phyloP scores from a whole-genome alignment of 2,888 invertebrate species.

The Xestia xanthographa region DNA sequence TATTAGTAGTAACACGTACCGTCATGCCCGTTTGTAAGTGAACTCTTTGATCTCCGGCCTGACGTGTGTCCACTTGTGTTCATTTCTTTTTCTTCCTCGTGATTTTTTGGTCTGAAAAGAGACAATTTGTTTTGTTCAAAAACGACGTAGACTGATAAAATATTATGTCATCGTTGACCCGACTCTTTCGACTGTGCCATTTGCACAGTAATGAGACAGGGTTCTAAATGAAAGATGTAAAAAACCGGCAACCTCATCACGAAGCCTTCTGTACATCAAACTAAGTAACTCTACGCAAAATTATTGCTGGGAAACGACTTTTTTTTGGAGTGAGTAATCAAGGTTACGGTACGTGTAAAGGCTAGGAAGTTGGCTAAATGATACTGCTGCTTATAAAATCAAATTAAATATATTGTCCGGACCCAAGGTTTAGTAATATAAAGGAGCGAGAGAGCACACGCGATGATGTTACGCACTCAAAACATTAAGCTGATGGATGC shows the following conservation, averaged over 20 bases:
- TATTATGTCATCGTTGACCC: not conserved
- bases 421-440: no score
- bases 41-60: constrained; percentile 78
- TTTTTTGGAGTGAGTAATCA: not conserved
- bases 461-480: no score
- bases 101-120: constrained; percentile 78
- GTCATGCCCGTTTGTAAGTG: constrained; percentile 83
- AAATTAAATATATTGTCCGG: no score
- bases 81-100: constrained; percentile 65
- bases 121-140: not conserved
- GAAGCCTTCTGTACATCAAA: not conserved
- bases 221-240: not conserved
- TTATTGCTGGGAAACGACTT: not conserved
- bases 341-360: no score
- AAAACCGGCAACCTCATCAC: not conserved
- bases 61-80: constrained; percentile 71
- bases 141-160: not conserved
- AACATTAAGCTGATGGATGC: no score
- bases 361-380: no score
- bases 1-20: constrained; percentile 72
- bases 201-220: not conserved
- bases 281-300: not conserved
- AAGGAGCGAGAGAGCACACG: no score
- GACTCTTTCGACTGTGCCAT: not conserved
- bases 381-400: no score